Conservation (phyloP, 2,113 vertebrate genomes). For the Zapornia atra region DNA sequence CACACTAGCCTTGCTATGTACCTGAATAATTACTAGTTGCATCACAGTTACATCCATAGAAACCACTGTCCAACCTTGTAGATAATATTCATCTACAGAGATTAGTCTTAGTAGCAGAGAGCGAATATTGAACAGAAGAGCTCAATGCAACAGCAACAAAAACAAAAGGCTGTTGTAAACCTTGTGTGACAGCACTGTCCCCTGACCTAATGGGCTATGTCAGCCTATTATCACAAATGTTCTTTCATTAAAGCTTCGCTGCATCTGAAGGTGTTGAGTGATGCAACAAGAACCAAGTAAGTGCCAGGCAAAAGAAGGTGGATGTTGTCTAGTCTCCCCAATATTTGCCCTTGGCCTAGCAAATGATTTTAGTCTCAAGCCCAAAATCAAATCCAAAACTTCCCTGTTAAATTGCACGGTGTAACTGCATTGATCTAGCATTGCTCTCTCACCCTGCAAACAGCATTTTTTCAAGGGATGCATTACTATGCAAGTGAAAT, state of each 20-base stretch:
- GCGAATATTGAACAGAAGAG: neutral
- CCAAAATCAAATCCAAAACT: neutral
- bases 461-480: neutral
- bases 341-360: neutral
- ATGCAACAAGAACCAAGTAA: neutral
- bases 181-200: neutral
- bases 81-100: neutral
- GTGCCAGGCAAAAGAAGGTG: neutral
- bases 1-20: neutral
- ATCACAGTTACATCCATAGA: neutral
- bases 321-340: neutral
- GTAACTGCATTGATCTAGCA: neutral
- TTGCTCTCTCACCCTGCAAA: neutral
- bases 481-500: neutral
- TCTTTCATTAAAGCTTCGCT: neutral
- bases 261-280: neutral
- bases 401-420: neutral
- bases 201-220: neutral
- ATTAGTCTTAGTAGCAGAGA: neutral
- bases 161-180: neutral
- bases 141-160: neutral
- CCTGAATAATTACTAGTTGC: neutral
- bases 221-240: neutral
- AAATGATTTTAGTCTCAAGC: neutral
- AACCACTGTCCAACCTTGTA: neutral